These are phyloP conservation scores for Ladona fulva DNA, from an alignment of 1,140 invertebrate species.

Conservation along the genomic window DNA sequence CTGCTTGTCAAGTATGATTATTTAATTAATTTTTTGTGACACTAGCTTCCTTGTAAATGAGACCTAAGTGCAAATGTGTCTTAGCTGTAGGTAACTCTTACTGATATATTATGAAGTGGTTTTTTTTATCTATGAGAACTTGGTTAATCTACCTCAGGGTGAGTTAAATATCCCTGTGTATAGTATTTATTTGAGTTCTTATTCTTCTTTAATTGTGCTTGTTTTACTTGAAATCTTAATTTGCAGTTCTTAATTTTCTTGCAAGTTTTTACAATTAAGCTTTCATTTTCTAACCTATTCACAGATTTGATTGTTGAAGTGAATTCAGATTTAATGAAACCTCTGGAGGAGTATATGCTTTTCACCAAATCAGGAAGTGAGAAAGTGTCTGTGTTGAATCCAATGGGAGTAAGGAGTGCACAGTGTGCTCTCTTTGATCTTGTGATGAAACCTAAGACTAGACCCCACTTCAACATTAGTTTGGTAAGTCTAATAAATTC, in stretches of 20 bases:
- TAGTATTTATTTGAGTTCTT: too few relatives aligned
- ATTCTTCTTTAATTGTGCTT: not conserved
- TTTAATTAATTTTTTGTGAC: not conserved
- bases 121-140: too few relatives aligned
- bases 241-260: not conserved
- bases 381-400: constrained; percentile 69
- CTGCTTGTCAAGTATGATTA: constrained; percentile 72
- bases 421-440: constrained; percentile 69
- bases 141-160: too few relatives aligned
- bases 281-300: too few relatives aligned
- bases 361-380: constrained; percentile 71
- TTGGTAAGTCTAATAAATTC: constrained; percentile 39
- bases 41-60: too few relatives aligned
- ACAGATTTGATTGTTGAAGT: constrained; percentile 72
- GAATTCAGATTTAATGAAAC: constrained; percentile 69
- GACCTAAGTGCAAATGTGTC: too few relatives aligned
- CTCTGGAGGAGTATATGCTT: constrained; percentile 79
- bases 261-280: too few relatives aligned
- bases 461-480: constrained; percentile 54
- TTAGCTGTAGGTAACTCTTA: too few relatives aligned
- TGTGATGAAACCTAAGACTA: constrained; percentile 47
- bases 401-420: constrained; percentile 70
- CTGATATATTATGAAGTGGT: too few relatives aligned
- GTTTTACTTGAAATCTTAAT: not conserved
- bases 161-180: too few relatives aligned